Evolutionary conservation across 1,140 invertebrate genomes (phyloP).

Genomic region (Trichoplusia ni): DNA sequence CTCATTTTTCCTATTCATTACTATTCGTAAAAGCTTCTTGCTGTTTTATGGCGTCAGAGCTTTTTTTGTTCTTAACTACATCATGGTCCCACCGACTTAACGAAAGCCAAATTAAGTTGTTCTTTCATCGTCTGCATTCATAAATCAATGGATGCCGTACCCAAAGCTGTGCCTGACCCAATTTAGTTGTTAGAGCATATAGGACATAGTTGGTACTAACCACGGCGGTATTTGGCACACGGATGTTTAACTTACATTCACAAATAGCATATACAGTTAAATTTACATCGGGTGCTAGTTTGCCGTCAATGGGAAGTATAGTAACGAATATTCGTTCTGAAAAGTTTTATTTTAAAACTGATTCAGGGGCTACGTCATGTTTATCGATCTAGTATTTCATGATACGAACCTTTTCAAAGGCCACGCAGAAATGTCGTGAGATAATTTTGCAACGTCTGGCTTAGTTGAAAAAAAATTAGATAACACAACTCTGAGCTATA

Average conservation of each 20-base stretch:
- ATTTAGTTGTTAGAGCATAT: slow-evolving; percentile 17
- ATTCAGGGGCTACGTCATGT: too few species aligned
- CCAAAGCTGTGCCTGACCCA: slow-evolving; percentile 14
- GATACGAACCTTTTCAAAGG: too few species aligned
- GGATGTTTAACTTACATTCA: slow-evolving; percentile 17
- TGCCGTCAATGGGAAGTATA: neutral
- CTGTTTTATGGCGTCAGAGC: too few species aligned
- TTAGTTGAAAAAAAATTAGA: neutral
- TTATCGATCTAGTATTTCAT: too few species aligned
- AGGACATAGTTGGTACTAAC: slow-evolving; percentile 13
- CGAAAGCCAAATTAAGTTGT: slow-evolving; percentile 7
- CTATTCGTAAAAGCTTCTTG: too few species aligned
- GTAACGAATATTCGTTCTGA: neutral
- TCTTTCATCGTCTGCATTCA: slow-evolving; percentile 17
- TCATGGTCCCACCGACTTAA: neutral
- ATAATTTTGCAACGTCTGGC: too few species aligned
- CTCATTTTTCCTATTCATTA: neutral
- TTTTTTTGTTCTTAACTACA: too few species aligned
- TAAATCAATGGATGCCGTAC: slow-evolving; percentile 12
- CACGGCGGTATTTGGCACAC: slow-evolving; percentile 7
- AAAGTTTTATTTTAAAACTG: too few species aligned
- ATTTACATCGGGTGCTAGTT: neutral
- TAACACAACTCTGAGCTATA: neutral
- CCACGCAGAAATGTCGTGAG: too few species aligned
- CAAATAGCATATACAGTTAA: slow-evolving; percentile 5